These are phyloP conservation scores for Horisme vitalbata DNA, from an alignment of 2,888 invertebrate genomes.

Conservation along the genomic window DNA sequence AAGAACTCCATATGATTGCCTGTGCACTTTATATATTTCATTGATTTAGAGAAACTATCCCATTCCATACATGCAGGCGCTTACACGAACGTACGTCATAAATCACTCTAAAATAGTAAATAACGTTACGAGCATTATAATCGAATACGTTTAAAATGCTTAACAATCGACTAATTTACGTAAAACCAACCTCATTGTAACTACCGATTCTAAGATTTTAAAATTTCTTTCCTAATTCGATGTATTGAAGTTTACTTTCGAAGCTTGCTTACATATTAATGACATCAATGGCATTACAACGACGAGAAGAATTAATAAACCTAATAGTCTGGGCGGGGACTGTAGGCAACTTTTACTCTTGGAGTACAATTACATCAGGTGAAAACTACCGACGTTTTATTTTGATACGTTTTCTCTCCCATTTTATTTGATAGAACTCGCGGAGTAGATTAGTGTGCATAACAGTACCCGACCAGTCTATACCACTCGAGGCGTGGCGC, in stretches of 20 bases:
- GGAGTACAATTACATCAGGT: too few relatives aligned
- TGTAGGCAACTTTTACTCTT: not conserved
- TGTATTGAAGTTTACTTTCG: constrained; percentile 68
- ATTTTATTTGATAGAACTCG: too few relatives aligned
- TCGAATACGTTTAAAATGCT: constrained; percentile 54
- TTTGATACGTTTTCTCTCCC: too few relatives aligned
- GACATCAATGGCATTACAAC: constrained; percentile 69
- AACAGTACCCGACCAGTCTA: constrained; percentile 47
- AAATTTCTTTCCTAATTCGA: constrained; percentile 70
- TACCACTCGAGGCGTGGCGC: constrained; percentile 61
- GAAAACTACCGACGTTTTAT: too few relatives aligned
- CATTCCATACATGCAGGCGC: constrained; percentile 51
- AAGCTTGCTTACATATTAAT: constrained; percentile 60
- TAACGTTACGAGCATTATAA: constrained; percentile 48
- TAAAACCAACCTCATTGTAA: constrained; percentile 52
- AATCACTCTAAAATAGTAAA: constrained; percentile 47
- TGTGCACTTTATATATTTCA: constrained; percentile 22
- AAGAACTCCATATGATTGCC: constrained; percentile 45
- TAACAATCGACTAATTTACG: constrained; percentile 57
- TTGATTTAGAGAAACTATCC: constrained; percentile 44
- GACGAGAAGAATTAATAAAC: constrained; percentile 50
- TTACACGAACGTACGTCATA: constrained; percentile 39
- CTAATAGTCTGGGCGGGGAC: not conserved
- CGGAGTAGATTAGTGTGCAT: not conserved
- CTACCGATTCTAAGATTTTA: constrained; percentile 57